Conservation (phyloP, 2,113 vertebrate species). For the Anarhynchus alexandrinus region DNA sequence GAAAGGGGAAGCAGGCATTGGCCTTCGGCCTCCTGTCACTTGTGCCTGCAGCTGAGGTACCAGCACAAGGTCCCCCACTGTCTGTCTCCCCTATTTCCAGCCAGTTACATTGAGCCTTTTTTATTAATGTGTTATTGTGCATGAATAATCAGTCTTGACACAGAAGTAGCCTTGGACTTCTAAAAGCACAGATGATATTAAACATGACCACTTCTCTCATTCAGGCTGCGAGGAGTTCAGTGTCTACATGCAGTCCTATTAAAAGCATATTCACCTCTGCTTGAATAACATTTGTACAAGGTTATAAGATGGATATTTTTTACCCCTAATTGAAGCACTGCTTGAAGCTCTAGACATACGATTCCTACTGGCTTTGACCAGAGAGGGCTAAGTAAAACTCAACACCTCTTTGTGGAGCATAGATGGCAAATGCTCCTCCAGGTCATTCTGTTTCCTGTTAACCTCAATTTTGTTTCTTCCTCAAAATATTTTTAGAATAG, state of each 20-base stretch:
- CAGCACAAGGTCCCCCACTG: neutral
- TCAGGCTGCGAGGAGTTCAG: neutral
- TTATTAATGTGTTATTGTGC: neutral
- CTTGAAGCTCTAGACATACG: neutral
- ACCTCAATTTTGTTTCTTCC: neutral
- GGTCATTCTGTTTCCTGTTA: neutral
- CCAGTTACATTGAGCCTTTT: neutral
- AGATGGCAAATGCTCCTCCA: neutral
- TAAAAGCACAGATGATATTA: neutral
- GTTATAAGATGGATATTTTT: neutral
- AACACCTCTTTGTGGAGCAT: neutral
- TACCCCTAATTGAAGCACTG: neutral
- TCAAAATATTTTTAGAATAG: neutral
- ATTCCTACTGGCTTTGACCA: neutral
- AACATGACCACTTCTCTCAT: neutral
- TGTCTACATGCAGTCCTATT: neutral
- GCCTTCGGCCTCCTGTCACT: neutral
- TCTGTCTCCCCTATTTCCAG: neutral
- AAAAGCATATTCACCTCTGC: neutral
- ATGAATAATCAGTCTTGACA: neutral
- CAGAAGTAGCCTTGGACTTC: neutral
- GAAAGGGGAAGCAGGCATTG: neutral
- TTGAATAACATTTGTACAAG: neutral
- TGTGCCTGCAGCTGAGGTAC: neutral
- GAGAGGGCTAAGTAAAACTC: neutral